Conservation (phyloP, 2,113 vertebrate species). For the Scortum barcoo region DNA sequence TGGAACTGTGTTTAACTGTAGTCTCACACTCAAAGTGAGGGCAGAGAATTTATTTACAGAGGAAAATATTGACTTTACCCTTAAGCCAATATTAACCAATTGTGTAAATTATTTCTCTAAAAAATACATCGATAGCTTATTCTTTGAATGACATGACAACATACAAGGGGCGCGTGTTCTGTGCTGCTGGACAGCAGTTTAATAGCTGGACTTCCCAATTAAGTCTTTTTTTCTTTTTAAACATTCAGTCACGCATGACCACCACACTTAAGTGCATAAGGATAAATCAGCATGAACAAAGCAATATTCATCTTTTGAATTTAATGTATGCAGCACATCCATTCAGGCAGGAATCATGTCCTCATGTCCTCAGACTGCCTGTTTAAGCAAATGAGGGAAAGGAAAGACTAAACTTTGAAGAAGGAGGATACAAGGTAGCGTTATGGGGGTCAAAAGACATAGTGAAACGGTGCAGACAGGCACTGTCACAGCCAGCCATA, state of each 20-base stretch:
- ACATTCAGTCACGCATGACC: constrained; percentile 18
- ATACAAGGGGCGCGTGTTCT: background rate
- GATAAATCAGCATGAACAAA: constrained; percentile 21
- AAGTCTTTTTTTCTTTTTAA: constrained; percentile 20
- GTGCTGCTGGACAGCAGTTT: constrained; percentile 5
- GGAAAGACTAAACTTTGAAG: constrained; percentile 38
- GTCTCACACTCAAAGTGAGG: background rate
- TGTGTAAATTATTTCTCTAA: background rate
- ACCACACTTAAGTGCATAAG: constrained; percentile 16
- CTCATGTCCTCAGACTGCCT: background rate
- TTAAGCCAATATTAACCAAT: background rate
- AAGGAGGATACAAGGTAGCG: constrained; percentile 7
- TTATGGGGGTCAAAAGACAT: constrained; percentile 57
- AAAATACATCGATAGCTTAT: background rate
- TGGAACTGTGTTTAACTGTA: background rate
- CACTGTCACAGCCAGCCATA: constrained; percentile 56
- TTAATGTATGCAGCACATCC: background rate
- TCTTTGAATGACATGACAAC: background rate
- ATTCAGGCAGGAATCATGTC: constrained; percentile 1
- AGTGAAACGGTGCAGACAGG: constrained; percentile 51
- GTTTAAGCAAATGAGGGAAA: constrained; percentile 34
- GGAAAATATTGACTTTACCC: background rate
- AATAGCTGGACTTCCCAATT: constrained; percentile 16
- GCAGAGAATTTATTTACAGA: background rate
- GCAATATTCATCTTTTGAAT: constrained; percentile 14